Percentiles rank a stretch among this genome's conserved stretches.
These are phyloP conservation scores for Campylorhamphus procurvoides DNA, from an alignment of 2,113 vertebrate genomes.

Conservation along the genomic window DNA sequence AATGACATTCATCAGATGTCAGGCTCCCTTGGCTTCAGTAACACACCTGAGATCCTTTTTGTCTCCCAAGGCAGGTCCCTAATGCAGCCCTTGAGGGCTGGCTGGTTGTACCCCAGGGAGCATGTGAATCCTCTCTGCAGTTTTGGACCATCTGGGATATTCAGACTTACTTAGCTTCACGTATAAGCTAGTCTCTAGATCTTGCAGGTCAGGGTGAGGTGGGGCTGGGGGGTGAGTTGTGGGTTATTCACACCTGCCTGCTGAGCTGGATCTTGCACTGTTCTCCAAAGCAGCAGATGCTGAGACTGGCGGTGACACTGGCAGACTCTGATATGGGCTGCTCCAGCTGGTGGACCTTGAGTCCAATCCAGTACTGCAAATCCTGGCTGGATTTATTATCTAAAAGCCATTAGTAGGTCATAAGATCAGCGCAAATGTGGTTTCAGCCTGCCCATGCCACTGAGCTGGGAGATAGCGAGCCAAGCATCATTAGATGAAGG, in stretches of 20 bases:
- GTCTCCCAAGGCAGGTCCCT: background rate
- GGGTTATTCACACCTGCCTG: accelerated
- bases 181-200: background rate
- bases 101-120: background rate
- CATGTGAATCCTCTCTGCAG: background rate
- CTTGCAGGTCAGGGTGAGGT: background rate
- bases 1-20: background rate
- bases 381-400: background rate
- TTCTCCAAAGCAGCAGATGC: accelerated
- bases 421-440: background rate
- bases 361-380: background rate
- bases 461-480: background rate
- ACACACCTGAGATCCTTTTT: background rate
- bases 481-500: background rate
- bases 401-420: background rate
- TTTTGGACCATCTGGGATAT: background rate
- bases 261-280: accelerated
- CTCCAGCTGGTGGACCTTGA: background rate
- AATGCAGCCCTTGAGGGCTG: accelerated
- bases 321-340: background rate
- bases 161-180: background rate
- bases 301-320: background rate
- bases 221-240: accelerated
- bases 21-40: background rate
- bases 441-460: background rate